These are phyloP conservation scores for Diaphora mendica DNA, from an alignment of 2,888 invertebrate species.

Conservation along the genomic window DNA sequence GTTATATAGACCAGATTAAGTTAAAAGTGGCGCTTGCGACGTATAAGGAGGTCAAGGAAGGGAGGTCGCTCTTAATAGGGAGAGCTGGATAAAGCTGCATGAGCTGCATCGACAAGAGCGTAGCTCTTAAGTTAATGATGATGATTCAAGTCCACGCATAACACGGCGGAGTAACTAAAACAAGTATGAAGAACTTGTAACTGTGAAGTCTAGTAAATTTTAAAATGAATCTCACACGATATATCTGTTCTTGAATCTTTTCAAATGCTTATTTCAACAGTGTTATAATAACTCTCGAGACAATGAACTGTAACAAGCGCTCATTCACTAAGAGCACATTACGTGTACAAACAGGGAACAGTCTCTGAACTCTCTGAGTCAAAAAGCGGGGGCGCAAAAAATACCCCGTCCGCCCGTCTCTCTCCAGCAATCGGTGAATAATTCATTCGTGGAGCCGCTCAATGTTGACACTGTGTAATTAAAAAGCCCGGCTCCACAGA, in stretches of 20 bases:
- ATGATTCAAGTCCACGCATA: too few relatives aligned
- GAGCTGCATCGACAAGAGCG: too few relatives aligned
- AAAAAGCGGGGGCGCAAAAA: constrained; percentile 41
- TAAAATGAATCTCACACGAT: neutral
- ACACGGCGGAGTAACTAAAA: neutral
- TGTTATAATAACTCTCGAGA: constrained; percentile 22
- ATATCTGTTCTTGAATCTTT: neutral
- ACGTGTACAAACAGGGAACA: constrained; percentile 49
- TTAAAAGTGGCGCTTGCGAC: too few relatives aligned
- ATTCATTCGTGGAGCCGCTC: constrained; percentile 64
- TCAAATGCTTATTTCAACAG: constrained; percentile 8
- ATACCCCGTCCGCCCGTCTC: constrained; percentile 28
- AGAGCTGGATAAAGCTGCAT: too few relatives aligned
- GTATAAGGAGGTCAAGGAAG: too few relatives aligned
- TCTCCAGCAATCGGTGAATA: constrained; percentile 64
- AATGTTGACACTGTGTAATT: constrained; percentile 79
- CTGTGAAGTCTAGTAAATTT: neutral
- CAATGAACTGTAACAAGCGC: constrained; percentile 32
- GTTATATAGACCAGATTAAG: too few relatives aligned
- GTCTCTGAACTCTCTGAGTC: constrained; percentile 32
- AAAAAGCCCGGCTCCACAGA: constrained; percentile 67
- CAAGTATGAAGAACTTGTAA: neutral
- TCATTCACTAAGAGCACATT: constrained; percentile 51
- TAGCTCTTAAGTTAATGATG: too few relatives aligned
- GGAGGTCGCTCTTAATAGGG: too few relatives aligned